Conservation (phyloP, 23 tunicate genomes). For the Halocynthia aurantium region DNA sequence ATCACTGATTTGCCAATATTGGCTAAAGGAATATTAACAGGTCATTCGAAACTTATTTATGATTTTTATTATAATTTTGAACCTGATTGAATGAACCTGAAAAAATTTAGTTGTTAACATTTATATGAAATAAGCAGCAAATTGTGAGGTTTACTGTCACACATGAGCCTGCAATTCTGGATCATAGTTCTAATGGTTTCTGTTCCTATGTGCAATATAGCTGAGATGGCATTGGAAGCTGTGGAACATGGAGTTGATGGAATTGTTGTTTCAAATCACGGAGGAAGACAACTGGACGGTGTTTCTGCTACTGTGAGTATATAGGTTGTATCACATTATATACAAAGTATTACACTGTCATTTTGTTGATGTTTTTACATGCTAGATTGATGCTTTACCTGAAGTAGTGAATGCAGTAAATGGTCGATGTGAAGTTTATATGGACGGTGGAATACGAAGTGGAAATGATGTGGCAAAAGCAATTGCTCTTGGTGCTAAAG, state of each 20-base stretch:
- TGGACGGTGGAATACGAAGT: slow-evolving; percentile 63
- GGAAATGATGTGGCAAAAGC: slow-evolving; percentile 63
- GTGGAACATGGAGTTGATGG: slow-evolving; percentile 48
- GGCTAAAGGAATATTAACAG: slow-evolving; percentile 49
- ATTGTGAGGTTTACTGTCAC: too few relatives aligned
- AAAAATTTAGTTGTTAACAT: too few relatives aligned
- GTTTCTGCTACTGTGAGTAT: slow-evolving; percentile 31
- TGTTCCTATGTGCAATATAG: neutral
- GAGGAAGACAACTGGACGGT: slow-evolving; percentile 58
- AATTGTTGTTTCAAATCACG: slow-evolving; percentile 66
- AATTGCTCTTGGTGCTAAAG: slow-evolving; percentile 59
- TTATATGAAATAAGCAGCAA: too few relatives aligned
- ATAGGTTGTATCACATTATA: too few relatives aligned
- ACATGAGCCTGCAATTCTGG: too few relatives aligned
- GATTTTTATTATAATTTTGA: too few relatives aligned
- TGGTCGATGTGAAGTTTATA: slow-evolving; percentile 52
- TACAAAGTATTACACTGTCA: too few relatives aligned
- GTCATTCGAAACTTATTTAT: too few relatives aligned
- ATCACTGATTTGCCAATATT: slow-evolving; percentile 64
- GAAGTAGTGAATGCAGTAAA: slow-evolving; percentile 46
- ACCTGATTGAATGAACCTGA: too few relatives aligned
- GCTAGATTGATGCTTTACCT: slow-evolving; percentile 31
- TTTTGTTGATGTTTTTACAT: too few relatives aligned
- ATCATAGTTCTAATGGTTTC: too few relatives aligned
- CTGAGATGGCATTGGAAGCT: slow-evolving; percentile 59